Base-by-base conservation (phyloP, 1,140 invertebrate genomes). In the Chrysopa pallens region DNA sequence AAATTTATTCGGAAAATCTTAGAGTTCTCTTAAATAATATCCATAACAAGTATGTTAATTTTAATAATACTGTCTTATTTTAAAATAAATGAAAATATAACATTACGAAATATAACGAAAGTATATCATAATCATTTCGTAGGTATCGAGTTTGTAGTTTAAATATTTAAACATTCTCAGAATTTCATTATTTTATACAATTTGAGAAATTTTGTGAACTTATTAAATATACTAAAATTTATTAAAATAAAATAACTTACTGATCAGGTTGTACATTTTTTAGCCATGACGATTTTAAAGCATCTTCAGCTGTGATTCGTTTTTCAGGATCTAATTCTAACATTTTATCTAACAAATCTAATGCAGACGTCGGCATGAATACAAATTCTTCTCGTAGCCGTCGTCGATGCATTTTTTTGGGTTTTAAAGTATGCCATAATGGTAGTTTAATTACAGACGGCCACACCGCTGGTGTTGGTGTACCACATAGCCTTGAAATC, bases 301-400 rank as follows among this genome's bases (percentile, higher is more conserved):
- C 93, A 55, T 94, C 84, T 37, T 92, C 86, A 6, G 94, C 92
- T 0, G 90, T 92, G 45, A 96, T 91, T 48, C 96, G 67, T 54
- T 84, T 84, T 11, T 82, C 78, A 0, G 95, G 96, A 68, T 98
- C 94, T 42, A 99, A 64, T 54, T 93, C 87, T 40, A 99, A 65
- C 94, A 99, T 97, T 57, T 82, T 78, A 63, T 99, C 95, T 28
- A 99, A 69, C 17, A 99, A 69, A 58, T 96, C 92, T 8, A 99
- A 67, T 0, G 94, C 93, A 11, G 76, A 63, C 7, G 66, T 57
- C 3, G 95, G 94, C 78, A 98, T 84, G 59, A 86, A 87, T 29
- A 76, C 69, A 63, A 95, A 98, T 55, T 96, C 88, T 56, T 98
- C 93, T 35, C 90, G 69, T 13, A 99, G 65, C 47, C 83, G 75